Evolutionary conservation across 2,888 invertebrate genomes (phyloP).

Genomic region (Drosophila recens): DNA sequence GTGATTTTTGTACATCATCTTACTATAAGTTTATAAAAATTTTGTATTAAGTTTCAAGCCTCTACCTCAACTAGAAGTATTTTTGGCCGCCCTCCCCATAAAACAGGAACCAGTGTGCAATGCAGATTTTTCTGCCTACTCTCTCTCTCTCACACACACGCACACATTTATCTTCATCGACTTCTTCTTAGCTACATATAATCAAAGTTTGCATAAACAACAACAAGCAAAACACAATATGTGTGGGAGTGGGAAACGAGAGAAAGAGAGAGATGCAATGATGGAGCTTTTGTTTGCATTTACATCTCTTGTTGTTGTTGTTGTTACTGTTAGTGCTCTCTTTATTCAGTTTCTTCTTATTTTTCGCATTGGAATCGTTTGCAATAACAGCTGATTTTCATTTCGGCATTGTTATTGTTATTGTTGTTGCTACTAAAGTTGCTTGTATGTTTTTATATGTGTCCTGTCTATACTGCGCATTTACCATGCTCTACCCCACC

Average conservation of each 20-base stretch:
- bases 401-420: conserved; percentile 41
- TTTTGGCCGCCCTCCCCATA: no score
- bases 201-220: conserved; percentile 32
- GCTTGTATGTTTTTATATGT: conserved; percentile 33
- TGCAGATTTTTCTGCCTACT: neutral
- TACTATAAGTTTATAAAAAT: no score
- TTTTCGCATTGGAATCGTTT: neutral
- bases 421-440: conserved; percentile 40
- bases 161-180: conserved; percentile 2
- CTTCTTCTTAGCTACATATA: conserved; percentile 12
- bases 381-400: conserved; percentile 50
- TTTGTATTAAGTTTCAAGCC: no score
- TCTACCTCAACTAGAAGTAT: no score
- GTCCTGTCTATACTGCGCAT: conserved; percentile 63
- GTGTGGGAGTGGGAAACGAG: neutral
- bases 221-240: conserved; percentile 14
- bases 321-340: conserved; percentile 2
- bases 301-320: conserved; percentile 7
- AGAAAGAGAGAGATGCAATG: conserved; percentile 4
- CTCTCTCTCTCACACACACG: conserved; percentile 4
- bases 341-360: neutral
- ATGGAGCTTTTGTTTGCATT: conserved; percentile 16
- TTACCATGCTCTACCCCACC: conserved; percentile 33
- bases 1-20: no score
- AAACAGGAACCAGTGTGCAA: no score